Evolutionary conservation across 2,888 invertebrate genomes (phyloP), one percentile per base, ranked within the genome.

Genomic region (Habroteleia sp.): DNA sequence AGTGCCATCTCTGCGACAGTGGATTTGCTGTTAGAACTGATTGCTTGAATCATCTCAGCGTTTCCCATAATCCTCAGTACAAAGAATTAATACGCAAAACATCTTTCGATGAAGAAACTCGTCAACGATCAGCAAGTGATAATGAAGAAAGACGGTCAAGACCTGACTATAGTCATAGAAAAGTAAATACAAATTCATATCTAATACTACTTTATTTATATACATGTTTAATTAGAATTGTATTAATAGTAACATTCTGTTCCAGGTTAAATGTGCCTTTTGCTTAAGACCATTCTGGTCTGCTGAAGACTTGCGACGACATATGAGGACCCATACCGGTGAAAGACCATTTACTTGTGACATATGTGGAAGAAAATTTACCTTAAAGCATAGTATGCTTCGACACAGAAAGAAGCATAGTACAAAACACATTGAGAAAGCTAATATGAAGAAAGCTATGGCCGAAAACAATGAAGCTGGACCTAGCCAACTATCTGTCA

Each of bases 201-300:
- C 1, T n/a, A 13, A 16, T 35, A 11, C 20, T 25, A 25, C 1
- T 44, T 13, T 14, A 1, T 2, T 37, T 37, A 20, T 20, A 20
- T 20, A 20, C 5, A n/a, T n/a, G n/a, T n/a, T n/a, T n/a, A n/a
- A n/a, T n/a, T n/a, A n/a, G n/a, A n/a, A n/a, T n/a, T n/a, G n/a
- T n/a, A n/a, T n/a, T n/a, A n/a, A 20, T 20, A 20, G 20, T 20
- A 20, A 20, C 20, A 20, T 20, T 20, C 5, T 20, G 20, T 62
- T 80, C 0, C 85, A 93, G 93, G 93, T 95, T 3, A 94, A 96
- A 62, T 96, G 97, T 87, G 96, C 97, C 0, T 96, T 97, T 85
- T 98, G 97, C 88, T 92, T 97, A 86, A 94, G 97, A 73, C 93
- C 97, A 41, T 97, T 97, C 90, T 97, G 97, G 97, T 97, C 97